phyloP scores from a whole-genome alignment of 1,140 invertebrate species.

The Phortica variegata region DNA sequence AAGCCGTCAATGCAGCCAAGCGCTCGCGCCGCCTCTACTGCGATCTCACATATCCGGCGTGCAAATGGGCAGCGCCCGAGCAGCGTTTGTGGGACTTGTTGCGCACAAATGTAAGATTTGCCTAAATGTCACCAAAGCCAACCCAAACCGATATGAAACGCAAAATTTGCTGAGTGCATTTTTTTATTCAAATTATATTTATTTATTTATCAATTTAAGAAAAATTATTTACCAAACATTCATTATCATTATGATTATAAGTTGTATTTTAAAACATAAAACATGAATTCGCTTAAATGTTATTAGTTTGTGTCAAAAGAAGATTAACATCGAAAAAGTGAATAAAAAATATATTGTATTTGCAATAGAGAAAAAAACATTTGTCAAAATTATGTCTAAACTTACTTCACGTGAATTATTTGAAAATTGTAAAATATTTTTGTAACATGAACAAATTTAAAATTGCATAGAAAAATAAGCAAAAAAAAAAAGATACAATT shows the following conservation, averaged over 20 bases:
- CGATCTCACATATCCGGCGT: slow-evolving; percentile 27
- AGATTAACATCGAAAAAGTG: too few species aligned
- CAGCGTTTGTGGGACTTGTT: slow-evolving; percentile 24
- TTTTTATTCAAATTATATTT: slow-evolving; percentile 37
- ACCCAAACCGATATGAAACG: too few species aligned
- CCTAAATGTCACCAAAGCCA: slow-evolving; percentile 6
- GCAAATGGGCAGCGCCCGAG: slow-evolving; percentile 36
- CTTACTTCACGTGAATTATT: too few species aligned
- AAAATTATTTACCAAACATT: slow-evolving; percentile 24
- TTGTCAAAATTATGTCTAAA: too few species aligned
- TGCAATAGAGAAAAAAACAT: too few species aligned
- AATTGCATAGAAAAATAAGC: slow-evolving; percentile 6
- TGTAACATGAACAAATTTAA: slow-evolving; percentile 27
- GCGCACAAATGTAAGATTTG: slow-evolving; percentile 33
- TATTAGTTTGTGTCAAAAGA: too few species aligned
- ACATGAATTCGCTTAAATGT: slow-evolving; percentile 7
- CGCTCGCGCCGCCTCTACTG: slow-evolving; percentile 12
- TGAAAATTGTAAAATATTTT: slow-evolving; percentile 2
- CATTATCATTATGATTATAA: too few species aligned
- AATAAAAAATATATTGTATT: too few species aligned
- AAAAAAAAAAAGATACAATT: slow-evolving; percentile 21
- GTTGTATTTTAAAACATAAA: too few species aligned
- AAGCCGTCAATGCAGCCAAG: slow-evolving; percentile 30
- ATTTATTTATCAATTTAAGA: slow-evolving; percentile 7
- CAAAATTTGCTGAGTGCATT: slow-evolving; percentile 22